A percentile compares a stretch with the other conserved stretches of the same genome.
Evolutionary conservation across 2,888 invertebrate genomes (phyloP).

Genomic region (Opisthograptis luteolata): DNA sequence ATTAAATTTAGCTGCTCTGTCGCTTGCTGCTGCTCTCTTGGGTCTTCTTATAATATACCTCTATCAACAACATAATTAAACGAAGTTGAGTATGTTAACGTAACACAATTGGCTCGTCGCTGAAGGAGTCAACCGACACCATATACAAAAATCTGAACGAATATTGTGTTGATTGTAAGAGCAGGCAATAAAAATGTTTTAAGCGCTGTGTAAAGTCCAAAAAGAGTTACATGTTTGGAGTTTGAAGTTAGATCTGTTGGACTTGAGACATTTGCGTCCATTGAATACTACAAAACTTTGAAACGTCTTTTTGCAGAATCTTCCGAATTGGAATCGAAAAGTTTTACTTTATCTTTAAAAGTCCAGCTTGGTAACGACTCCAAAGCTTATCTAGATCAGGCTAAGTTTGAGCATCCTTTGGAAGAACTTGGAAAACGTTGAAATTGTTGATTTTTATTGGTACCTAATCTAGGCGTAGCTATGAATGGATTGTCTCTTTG

Average conservation of each 20-base stretch:
- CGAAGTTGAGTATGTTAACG: too few relatives aligned
- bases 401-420: slow-evolving; percentile 25
- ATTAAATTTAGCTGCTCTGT: too few relatives aligned
- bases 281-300: slow-evolving; percentile 55
- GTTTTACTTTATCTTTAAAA: slow-evolving; percentile 68
- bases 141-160: too few relatives aligned
- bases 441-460: slow-evolving; percentile 5
- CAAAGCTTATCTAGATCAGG: slow-evolving; percentile 52
- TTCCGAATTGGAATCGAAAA: slow-evolving; percentile 70
- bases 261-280: slow-evolving; percentile 44
- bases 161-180: too few relatives aligned
- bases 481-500: too few relatives aligned
- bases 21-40: too few relatives aligned
- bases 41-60: too few relatives aligned
- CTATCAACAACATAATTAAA: too few relatives aligned
- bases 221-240: slow-evolving; percentile 38
- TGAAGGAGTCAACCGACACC: too few relatives aligned
- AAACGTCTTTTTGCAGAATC: slow-evolving; percentile 61
- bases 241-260: slow-evolving; percentile 46
- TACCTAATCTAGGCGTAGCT: too few relatives aligned
- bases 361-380: slow-evolving; percentile 61
- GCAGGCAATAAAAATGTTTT: too few relatives aligned
- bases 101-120: too few relatives aligned
- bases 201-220: slow-evolving; percentile 41
- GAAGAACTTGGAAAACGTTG: slow-evolving; percentile 1